Conservation (phyloP, 1,140 invertebrate genomes). For the Lepidurus apus region DNA sequence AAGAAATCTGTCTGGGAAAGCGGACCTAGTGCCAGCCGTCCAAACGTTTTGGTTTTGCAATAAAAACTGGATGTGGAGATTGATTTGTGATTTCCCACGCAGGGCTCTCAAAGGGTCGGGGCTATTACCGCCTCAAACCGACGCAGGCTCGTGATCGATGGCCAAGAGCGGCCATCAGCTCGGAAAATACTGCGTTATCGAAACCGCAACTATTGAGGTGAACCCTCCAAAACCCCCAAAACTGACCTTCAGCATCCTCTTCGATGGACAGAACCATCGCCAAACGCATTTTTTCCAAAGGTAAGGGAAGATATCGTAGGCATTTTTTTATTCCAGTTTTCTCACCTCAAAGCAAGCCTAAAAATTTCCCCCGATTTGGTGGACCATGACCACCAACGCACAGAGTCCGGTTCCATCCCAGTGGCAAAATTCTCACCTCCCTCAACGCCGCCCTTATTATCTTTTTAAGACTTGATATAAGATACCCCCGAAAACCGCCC, state of each 20-base stretch:
- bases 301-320: background rate
- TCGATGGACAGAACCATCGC: background rate
- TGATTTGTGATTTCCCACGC: conserved; percentile 21
- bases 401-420: background rate
- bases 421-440: conserved; percentile 21
- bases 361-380: background rate
- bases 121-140: conserved; percentile 8
- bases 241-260: background rate
- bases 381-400: background rate
- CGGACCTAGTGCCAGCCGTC: conserved; percentile 7
- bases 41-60: conserved; percentile 12
- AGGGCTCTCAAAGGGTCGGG: background rate
- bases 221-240: background rate
- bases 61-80: conserved; percentile 1
- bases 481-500: background rate
- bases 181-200: background rate
- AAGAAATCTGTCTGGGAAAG: background rate
- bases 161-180: background rate
- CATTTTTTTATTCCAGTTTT: background rate
- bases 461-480: conserved; percentile 16
- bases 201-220: background rate
- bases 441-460: conserved; percentile 21
- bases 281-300: background rate
- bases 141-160: background rate
- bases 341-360: background rate